These are phyloP conservation scores for Capromys pilorides DNA, from an alignment of 2,797 vertebrate species.

Conservation along the genomic window DNA sequence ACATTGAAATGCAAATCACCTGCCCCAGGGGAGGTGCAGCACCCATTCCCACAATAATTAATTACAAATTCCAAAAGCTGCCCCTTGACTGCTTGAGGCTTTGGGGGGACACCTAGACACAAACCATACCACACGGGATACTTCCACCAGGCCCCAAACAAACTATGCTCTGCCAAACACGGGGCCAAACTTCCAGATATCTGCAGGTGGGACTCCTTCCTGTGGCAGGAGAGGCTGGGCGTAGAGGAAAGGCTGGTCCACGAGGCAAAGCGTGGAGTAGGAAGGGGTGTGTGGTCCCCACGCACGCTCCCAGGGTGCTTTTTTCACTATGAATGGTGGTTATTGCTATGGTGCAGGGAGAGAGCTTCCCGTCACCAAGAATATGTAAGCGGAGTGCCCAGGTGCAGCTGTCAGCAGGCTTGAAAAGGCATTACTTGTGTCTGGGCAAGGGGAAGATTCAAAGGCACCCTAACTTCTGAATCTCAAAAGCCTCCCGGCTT, in stretches of 20 bases:
- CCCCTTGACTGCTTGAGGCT: no score
- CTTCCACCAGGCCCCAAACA: neutral
- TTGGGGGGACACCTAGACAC: no score
- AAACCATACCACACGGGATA: no score
- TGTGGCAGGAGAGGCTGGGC: neutral
- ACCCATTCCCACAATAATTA: no score
- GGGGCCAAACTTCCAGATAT: fast-evolving
- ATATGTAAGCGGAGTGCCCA: neutral
- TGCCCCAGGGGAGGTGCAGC: no score
- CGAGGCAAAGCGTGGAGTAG: neutral
- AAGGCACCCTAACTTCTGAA: neutral
- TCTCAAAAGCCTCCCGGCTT: constrained; percentile 58
- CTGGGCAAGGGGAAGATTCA: neutral
- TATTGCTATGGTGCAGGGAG: neutral
- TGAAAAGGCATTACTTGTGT: neutral
- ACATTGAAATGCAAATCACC: no score
- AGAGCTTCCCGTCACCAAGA: neutral
- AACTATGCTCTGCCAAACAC: neutral
- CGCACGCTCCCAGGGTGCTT: no score
- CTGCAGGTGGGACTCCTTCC: neutral
- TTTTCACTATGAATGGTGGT: fast-evolving
- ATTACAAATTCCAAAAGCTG: no score
- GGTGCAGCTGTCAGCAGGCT: neutral
- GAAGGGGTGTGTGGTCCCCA: neutral
- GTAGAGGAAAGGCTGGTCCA: neutral